Conservation (phyloP, 2,113 vertebrate species). For the Leucoraja erinaceus region DNA sequence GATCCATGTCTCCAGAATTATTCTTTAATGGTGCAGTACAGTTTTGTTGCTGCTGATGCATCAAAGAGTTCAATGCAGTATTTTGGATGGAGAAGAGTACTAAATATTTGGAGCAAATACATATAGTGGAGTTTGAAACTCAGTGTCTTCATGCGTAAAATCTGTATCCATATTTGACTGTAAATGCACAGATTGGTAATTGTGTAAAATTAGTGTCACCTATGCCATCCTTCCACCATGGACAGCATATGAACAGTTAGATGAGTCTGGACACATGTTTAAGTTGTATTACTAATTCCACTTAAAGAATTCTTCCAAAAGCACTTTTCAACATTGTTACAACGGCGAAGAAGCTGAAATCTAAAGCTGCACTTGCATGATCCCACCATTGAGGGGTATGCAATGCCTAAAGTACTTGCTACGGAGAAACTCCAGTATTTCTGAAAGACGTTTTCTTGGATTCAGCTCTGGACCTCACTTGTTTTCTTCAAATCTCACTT, state of each 20-base stretch:
- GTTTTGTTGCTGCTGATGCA: not conserved
- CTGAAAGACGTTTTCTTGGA: not conserved
- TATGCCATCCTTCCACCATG: too few relatives aligned
- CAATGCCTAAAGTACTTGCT: not conserved
- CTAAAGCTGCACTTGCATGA: constrained; percentile 1
- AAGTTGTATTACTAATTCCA: not conserved
- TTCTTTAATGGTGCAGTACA: not conserved
- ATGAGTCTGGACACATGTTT: not conserved
- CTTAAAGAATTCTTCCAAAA: not conserved
- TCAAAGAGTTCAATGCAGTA: not conserved
- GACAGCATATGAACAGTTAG: not conserved
- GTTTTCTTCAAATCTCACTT: not conserved
- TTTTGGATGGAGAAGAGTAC: not conserved
- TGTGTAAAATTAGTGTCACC: not conserved
- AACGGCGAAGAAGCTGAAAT: not conserved
- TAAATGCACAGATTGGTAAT: not conserved
- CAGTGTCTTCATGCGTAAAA: not conserved
- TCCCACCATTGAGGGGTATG: not conserved
- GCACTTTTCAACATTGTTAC: not conserved
- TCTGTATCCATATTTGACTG: not conserved
- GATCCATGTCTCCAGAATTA: not conserved
- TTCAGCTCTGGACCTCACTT: not conserved
- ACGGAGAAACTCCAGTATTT: not conserved
- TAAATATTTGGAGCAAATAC: not conserved
- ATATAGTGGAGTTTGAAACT: not conserved